Conservation (phyloP, 1,140 invertebrate species). For the Trichomalopsis sarcophagae region DNA sequence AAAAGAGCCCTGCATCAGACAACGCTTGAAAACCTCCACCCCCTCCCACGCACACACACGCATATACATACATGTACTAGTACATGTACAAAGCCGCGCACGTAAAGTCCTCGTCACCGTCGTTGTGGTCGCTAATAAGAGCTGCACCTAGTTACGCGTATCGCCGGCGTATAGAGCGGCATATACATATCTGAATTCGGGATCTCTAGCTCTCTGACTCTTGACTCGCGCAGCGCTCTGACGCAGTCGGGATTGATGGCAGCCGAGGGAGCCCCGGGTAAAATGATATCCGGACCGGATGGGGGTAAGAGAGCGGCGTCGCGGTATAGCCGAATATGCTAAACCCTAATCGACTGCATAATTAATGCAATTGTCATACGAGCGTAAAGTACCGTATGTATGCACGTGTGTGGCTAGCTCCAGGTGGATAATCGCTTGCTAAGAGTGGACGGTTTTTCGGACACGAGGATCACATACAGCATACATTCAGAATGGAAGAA, state of each 20-base stretch:
- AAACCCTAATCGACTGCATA: slow-evolving; percentile 70
- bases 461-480: no score
- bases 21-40: not conserved
- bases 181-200: slow-evolving; percentile 1
- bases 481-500: no score
- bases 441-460: not conserved
- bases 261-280: slow-evolving; percentile 57
- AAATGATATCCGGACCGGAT: slow-evolving; percentile 62
- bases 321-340: slow-evolving; percentile 52
- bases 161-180: not conserved
- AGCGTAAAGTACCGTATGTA: not conserved
- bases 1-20: not conserved
- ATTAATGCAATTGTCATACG: slow-evolving; percentile 62
- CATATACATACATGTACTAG: no score
- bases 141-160: slow-evolving; percentile 41
- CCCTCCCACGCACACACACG: not conserved
- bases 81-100: not conserved
- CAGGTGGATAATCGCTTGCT: not conserved
- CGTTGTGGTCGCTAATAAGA: slow-evolving; percentile 24
- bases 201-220: not conserved
- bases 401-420: not conserved
- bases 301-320: slow-evolving; percentile 41
- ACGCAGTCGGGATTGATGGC: slow-evolving; percentile 66
- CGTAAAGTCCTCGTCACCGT: slow-evolving; percentile 19
- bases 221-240: slow-evolving; percentile 38